Base-by-base conservation (phyloP, 92 coral and sea anemone genomes). In the Anthopleura xanthogrammica region DNA sequence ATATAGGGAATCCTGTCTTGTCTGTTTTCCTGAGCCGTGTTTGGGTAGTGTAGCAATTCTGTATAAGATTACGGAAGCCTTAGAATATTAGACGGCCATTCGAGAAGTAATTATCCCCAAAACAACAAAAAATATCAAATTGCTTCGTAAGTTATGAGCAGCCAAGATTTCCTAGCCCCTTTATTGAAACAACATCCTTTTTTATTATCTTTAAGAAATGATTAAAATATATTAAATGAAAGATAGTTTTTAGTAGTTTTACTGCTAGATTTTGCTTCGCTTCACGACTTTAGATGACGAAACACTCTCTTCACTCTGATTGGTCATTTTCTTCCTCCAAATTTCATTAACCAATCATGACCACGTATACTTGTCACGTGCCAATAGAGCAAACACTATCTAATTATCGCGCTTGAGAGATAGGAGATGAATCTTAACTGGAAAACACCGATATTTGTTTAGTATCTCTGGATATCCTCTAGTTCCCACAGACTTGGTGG, bases 401-500 rank as follows among this genome's bases (percentile, higher is more conserved):
- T 24, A 29, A 22, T 68, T 23, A 68, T 14, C 41, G 36, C 74
- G 29, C 74, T 68, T 68, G 74, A 36, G 6, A n/a, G 74, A 36
- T 68, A 68, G 41, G 41, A 68, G 74, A 36, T 68, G 7, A 24
- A 36, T 68, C 74, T 68, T 68, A 22, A 23, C 17, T 5, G 74
- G 5, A 29, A 29, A 68, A 68, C 74, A 68, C 74, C 41, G 74
- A 68, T 68, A 68, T 68, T 68, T 68, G 74, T 36, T 24, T 24
- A 23, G 74, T 23, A 36, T 3, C 24, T 54, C 17, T 9, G 42
- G 41, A 29, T 12, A 68, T 36, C 41, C 24, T 29, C 13, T 68
- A 68, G 74, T 1, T 68, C 74, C 42, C 41, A 68, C 74, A 68
- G 74, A 68, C 74, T 68, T 68, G 16, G 43, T 36, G 74, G 74